Evolutionary conservation across 23 tunicate species (phyloP).

Genomic region (Trididemnum nubilum): DNA sequence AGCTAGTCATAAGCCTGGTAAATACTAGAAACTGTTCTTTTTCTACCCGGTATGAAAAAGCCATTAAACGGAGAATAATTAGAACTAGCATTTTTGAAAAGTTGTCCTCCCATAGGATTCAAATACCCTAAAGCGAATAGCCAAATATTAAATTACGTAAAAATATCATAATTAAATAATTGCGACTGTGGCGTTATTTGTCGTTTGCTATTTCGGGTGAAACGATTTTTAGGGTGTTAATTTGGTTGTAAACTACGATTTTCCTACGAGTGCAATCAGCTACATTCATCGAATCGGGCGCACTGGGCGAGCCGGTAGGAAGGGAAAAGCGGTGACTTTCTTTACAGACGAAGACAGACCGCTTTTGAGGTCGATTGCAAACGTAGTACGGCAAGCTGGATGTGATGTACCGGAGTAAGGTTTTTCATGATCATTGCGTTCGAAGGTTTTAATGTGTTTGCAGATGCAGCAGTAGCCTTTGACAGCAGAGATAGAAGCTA

Average conservation of each 20-base stretch:
- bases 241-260: constrained; percentile 90
- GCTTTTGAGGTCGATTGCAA: constrained; percentile 80
- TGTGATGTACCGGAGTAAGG: constrained; percentile 80
- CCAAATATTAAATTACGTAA: no score
- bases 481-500: no score
- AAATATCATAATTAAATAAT: no score
- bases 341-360: constrained; percentile 88
- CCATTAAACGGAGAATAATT: no score
- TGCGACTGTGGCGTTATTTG: no score
- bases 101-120: no score
- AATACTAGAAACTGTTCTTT: no score
- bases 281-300: constrained; percentile 97
- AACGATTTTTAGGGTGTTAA: constrained; percentile 45
- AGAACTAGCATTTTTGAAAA: no score
- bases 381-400: constrained; percentile 77
- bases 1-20: no score
- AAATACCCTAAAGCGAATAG: no score
- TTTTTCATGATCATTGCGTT: neutral
- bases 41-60: no score
- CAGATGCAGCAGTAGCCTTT: neutral
- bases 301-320: constrained; percentile 90
- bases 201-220: no score
- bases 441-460: neutral
- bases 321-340: constrained; percentile 82
- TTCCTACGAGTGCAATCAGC: constrained; percentile 77